Evolutionary conservation across 2,888 invertebrate species (phyloP), one percentile per base, ranked within the genome.

Genomic region (Drosophila borealis): DNA sequence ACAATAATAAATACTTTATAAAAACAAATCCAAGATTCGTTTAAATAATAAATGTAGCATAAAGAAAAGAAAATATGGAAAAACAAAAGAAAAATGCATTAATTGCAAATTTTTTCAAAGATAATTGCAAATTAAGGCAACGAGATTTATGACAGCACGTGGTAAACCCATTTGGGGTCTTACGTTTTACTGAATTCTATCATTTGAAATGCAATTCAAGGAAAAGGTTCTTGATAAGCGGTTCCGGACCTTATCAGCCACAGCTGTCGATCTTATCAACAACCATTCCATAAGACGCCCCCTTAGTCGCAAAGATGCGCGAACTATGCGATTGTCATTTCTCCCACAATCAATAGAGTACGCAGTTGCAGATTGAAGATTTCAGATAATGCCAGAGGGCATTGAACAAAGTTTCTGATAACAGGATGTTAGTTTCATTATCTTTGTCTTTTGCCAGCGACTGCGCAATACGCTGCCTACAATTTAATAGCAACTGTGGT

Each of bases 241-340:
- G 45, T 66, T 78, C 36, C 63, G 49, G 45, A 39, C 8, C 49
- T 71, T 74, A 74, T 80, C 74, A 44, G 39, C 19, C 11, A 4
- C 19, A 59, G 34, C 51, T 29, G 36, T 41, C 21, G 6, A 11
- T 11, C 56, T 68, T 80, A 78, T 77, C 78, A 51, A 33, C 41
- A 59, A 74, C 64, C 73, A 70, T 64, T 64, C 45, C 17, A 33
- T 50, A 63, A 42, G 8, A 1, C 17, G 3, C n/a, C 13, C 3
- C 45, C 13, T 37, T 42, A 13, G 19, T 17, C 36, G 39, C 25
- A 45, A 42, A 46, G 8, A 44, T 57, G n/a, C 13, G 37, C 25
- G 5, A 68, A 56, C 37, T 51, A 6, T 33, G 19, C 17, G n/a
- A 34, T 37, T 13, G 14, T 9, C 33, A 33, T 36, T 46, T 11